These are phyloP conservation scores for Cladopsammia gracilis DNA, from an alignment of 64 coral and sea anemone species.

Conservation along the genomic window DNA sequence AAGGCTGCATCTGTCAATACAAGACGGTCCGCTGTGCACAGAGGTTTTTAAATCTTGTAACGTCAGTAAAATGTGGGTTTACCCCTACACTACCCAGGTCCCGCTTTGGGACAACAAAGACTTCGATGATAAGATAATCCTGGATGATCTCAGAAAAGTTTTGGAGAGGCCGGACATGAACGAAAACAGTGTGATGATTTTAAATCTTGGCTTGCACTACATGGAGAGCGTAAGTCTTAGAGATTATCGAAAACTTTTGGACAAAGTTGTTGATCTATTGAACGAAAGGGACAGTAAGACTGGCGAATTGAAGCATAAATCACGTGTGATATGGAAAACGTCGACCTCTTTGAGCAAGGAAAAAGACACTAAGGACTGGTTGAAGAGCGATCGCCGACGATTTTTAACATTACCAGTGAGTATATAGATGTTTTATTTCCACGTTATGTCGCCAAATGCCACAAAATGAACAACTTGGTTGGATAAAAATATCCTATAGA, in stretches of 20 bases:
- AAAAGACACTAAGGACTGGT: constrained; percentile 69
- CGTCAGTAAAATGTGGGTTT: constrained; percentile 87
- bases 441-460: too few species aligned
- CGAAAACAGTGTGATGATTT: constrained; percentile 81
- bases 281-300: constrained; percentile 19
- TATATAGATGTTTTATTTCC: neutral
- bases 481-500: too few species aligned
- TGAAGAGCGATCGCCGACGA: constrained; percentile 71
- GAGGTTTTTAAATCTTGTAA: constrained; percentile 86
- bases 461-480: too few species aligned
- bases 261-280: constrained; percentile 64
- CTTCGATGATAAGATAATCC: constrained; percentile 72
- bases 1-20: constrained; percentile 60
- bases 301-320: constrained; percentile 37
- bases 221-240: constrained; percentile 57
- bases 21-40: constrained; percentile 65
- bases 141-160: constrained; percentile 49
- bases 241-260: constrained; percentile 69
- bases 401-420: constrained; percentile 92
- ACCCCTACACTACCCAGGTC: constrained; percentile 43
- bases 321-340: constrained; percentile 91
- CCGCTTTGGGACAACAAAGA: constrained; percentile 80
- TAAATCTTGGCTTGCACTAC: constrained; percentile 95
- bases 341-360: constrained; percentile 88
- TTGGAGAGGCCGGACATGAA: constrained; percentile 74